Evolutionary conservation across 1,140 invertebrate species (phyloP), one percentile per base, ranked within the genome.

Genomic region (Saxidomus purpurata): DNA sequence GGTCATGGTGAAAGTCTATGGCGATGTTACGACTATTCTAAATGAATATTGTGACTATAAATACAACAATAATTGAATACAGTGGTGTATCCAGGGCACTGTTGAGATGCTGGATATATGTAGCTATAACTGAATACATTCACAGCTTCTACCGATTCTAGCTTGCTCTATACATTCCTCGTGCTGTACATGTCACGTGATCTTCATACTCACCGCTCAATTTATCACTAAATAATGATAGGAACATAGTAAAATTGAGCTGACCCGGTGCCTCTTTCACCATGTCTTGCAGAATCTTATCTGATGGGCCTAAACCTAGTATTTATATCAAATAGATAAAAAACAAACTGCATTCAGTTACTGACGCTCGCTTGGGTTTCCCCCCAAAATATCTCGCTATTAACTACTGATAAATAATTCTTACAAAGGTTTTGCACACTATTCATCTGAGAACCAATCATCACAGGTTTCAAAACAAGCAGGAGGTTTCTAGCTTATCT

Each of bases 211-310:
- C 93, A 96, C 99, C 99, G 96, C 99, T 98, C 87, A 96, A 91
- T 90, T 96, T 95, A 91, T 99, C 99, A 87, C 99, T 99, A 96
- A 99, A 99, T 40, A 99, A 96, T 25, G 99, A 99, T n/a, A 99
- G 96, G 96, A 99, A 99, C 98, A 99, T 99, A 38, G 99, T 99
- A 95, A 99, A 99, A 96, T 99, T 99, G 83, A 99, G 99, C 59
- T 99, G 98, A 40, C 77, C 81, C 0, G 98, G 98, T 11, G 98
- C 98, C 96, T 99, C 99, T 95, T 98, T 99, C 98, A 99, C 98
- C 99, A 99, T 99, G 55, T 97, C 97, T 93, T 99, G 98, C 90
- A 99, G 96, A 94, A 99, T 99, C 34, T 98, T 98, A 95, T 99
- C 98, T 80, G 97, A 98, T 19, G 99, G 94, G 34, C 71, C 36